Percentiles rank a stretch among this genome's conserved stretches.
Conservation (phyloP, 1,140 invertebrate species). For the Phocides pigmalion region DNA sequence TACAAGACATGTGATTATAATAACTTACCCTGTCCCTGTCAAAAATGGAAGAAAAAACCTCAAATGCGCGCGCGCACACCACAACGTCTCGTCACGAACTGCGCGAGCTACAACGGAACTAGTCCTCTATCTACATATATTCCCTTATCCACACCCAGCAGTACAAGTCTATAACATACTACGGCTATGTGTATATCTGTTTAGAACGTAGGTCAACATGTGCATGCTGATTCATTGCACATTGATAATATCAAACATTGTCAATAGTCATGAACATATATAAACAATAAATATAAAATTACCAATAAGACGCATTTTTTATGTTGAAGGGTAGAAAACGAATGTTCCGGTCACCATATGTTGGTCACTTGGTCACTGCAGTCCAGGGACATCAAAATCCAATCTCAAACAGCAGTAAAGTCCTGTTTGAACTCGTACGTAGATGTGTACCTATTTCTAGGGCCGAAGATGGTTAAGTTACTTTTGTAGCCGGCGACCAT, state of each 20-base stretch:
- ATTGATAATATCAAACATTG: neutral
- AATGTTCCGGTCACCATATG: no score
- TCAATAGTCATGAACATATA: neutral
- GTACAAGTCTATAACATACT: neutral
- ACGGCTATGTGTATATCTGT: no score
- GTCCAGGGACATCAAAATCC: no score
- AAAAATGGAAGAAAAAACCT: neutral
- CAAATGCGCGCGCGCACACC: conserved; percentile 13
- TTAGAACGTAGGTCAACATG: conserved; percentile 3
- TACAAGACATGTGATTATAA: neutral
- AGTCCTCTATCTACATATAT: conserved; percentile 23
- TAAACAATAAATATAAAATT: neutral
- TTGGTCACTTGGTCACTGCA: no score
- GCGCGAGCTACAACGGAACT: neutral
- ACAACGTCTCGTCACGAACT: conserved; percentile 16
- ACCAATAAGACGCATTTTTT: no score
- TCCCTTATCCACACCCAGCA: conserved; percentile 14
- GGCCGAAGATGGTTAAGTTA: no score
- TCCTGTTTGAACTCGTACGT: no score
- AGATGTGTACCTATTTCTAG: no score
- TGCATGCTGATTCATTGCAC: neutral
- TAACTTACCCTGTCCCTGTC: conserved; percentile 18
- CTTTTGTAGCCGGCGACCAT: no score
- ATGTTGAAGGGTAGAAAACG: no score
- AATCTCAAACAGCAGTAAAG: no score